phyloP scores from a whole-genome alignment of 2,113 vertebrate species.

The Oryzias celebensis region DNA sequence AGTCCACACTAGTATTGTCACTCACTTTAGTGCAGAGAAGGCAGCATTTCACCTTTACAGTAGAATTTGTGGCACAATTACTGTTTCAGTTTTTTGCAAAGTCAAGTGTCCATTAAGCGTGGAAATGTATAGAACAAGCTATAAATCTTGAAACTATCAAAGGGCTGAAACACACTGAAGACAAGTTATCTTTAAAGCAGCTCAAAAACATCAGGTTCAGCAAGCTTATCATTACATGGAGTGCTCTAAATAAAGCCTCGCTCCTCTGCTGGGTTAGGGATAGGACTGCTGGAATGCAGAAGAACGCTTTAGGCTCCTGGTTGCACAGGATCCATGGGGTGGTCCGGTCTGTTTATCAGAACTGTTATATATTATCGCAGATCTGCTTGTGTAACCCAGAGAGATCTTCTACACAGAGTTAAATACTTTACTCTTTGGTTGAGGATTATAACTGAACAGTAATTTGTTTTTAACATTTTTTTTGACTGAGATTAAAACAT shows the following conservation, averaged over 20 bases:
- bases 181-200: constrained; percentile 37
- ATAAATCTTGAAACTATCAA: constrained; percentile 18
- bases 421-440: constrained; percentile 11
- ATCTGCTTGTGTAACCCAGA: constrained; percentile 24
- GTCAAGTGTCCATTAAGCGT: too few species aligned
- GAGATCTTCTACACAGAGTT: constrained; percentile 9
- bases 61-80: too few species aligned
- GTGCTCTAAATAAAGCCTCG: constrained; percentile 34
- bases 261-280: constrained; percentile 1
- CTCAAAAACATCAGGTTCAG: constrained; percentile 38
- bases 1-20: too few species aligned
- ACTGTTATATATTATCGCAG: constrained; percentile 26
- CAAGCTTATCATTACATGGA: constrained; percentile 42
- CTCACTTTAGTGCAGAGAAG: too few species aligned
- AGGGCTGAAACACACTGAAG: constrained; percentile 17
- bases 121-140: not conserved
- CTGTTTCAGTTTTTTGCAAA: too few species aligned
- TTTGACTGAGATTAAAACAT: too few species aligned
- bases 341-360: constrained; percentile 36
- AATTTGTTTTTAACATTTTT: constrained; percentile 1
- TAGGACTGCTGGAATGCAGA: not conserved
- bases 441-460: not conserved
- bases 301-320: constrained; percentile 15
- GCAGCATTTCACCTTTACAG: too few species aligned
- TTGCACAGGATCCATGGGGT: constrained; percentile 28